Conservation (phyloP, 2,113 vertebrate species). For the Dromaius novaehollandiae region DNA sequence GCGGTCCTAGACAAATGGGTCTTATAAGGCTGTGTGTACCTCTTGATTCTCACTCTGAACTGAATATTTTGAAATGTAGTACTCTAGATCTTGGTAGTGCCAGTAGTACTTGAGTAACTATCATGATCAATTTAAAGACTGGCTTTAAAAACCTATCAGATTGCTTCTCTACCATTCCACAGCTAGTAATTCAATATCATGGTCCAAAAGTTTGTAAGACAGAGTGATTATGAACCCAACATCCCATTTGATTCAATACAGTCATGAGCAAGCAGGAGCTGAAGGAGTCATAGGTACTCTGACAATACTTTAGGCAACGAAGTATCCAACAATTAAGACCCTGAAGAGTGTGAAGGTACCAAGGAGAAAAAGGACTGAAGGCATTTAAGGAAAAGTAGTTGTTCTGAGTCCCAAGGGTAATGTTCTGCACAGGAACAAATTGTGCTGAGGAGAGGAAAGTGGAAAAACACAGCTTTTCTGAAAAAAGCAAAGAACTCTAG, state of each 20-base stretch:
- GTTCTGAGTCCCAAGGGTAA: not conserved
- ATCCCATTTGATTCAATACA: not conserved
- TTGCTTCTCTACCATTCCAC: not conserved
- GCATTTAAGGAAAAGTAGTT: not conserved
- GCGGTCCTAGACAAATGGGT: not conserved
- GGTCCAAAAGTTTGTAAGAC: not conserved
- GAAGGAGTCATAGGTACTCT: not conserved
- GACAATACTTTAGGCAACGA: not conserved
- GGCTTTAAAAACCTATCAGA: not conserved
- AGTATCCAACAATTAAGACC: not conserved
- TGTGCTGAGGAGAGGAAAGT: not conserved
- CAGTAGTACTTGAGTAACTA: not conserved
- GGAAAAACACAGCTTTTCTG: not conserved
- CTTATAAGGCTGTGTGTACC: not conserved
- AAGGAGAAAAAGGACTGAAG: not conserved
- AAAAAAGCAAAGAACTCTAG: fast-evolving
- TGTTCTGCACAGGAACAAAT: not conserved
- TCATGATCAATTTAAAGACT: not conserved
- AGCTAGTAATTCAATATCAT: not conserved
- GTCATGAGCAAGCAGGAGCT: not conserved
- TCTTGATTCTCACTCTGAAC: not conserved
- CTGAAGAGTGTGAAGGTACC: not conserved
- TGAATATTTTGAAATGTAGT: not conserved
- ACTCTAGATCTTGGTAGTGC: not conserved
- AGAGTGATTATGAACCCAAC: not conserved